Evolutionary conservation across 2,113 vertebrate species (phyloP), one percentile per base, ranked within the genome.

Genomic region (Aldabrachelys gigantea): DNA sequence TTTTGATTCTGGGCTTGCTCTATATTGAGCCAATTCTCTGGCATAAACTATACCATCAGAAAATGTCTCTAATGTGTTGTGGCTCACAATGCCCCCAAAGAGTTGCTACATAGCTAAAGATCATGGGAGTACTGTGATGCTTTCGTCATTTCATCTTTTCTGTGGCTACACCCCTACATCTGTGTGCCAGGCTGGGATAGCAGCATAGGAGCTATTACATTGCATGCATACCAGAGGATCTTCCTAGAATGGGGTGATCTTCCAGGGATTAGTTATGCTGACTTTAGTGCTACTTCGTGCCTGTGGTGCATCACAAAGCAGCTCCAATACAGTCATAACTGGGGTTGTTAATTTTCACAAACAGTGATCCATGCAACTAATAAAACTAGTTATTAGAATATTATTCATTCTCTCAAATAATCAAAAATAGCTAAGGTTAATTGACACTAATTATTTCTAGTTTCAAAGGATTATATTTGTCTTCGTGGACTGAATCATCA

Each of bases 131-230:
- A 49, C 31, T 59, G 49, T 35, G 19, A 62, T 88, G 31, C 59
- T 5, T 3, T 62, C 2, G 3, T n/a, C 0, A 54, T 59, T 86
- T 88, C 4, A 4, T 29, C 87, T 87, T 75, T 62, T 75, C 87
- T 6, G n/a, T 44, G 81, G 1, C 78, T 69, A 1, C n/a, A 1
- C 65, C 84, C 50, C 19, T 69, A 2, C 41, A 24, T 1, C 6
- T 44, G 92, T 88, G 84, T 78, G 24, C 12, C 12, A 90, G 19
- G 1, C 4, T 75, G 8, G 27, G 54, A 25, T 4, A 8, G 72
- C 13, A 65, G 62, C 62, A 17, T 35, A 7, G 65, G 17, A 9
- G 35, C 8, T 69, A 3, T 69, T 69, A 69, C 16, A n/a, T 19
- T 8, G 35, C 62, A 21, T 69, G 16, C 35, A 19, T 69, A n/a